Conservation (phyloP, 64 coral and sea anemone genomes). For the Trachythela sp. region DNA sequence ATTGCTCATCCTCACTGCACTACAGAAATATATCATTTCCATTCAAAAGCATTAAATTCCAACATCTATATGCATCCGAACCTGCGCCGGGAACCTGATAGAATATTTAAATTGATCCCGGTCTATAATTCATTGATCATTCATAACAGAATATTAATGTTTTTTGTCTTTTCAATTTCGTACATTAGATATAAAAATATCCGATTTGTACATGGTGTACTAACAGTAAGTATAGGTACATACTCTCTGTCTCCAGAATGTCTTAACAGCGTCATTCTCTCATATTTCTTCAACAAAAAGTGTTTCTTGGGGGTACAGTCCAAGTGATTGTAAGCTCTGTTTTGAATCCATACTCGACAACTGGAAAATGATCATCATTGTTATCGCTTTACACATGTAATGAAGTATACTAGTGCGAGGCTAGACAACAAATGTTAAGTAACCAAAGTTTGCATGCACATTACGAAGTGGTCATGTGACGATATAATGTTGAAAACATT, state of each 20-base stretch:
- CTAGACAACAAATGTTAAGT: neutral
- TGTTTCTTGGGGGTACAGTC: constrained; percentile 94
- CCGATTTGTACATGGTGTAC: neutral
- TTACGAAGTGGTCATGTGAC: neutral
- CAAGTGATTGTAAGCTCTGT: constrained; percentile 59
- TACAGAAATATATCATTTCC: no score
- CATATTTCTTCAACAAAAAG: constrained; percentile 87
- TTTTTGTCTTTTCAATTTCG: neutral
- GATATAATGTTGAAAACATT: no score
- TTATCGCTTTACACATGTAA: no score
- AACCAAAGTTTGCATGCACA: neutral
- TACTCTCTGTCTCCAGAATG: neutral
- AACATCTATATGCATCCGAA: no score
- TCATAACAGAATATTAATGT: neutral
- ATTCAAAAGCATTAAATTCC: no score
- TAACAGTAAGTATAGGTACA: neutral
- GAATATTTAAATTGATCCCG: no score
- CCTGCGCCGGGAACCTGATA: no score
- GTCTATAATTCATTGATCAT: no score
- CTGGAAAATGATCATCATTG: no score
- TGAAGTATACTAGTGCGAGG: neutral
- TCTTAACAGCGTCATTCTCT: neutral
- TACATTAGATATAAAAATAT: neutral
- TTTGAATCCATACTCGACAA: constrained; percentile 60
- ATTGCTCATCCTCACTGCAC: no score